Evolutionary conservation across 2,888 invertebrate species (phyloP).

Genomic region (Malthinus flaveolus): DNA sequence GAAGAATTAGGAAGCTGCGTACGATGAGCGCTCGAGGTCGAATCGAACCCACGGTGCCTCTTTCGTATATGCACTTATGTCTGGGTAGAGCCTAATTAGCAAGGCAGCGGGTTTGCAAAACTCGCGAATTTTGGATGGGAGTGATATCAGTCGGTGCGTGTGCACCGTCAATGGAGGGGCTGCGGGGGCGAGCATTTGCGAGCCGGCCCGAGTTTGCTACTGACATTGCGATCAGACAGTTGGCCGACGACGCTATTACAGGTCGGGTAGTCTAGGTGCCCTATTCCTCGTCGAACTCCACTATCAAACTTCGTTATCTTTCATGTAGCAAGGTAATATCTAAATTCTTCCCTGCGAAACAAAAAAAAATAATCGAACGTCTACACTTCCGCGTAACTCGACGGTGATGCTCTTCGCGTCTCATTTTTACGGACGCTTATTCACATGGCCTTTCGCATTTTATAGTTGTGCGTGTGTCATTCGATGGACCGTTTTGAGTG

Average conservation of each 20-base stretch:
- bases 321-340: constrained; percentile 35
- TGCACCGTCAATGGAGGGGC: constrained; percentile 39
- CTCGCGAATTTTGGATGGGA: constrained; percentile 32
- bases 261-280: constrained; percentile 24
- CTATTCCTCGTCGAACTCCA: constrained; percentile 23
- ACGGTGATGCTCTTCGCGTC: constrained; percentile 15
- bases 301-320: constrained; percentile 29
- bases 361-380: background rate
- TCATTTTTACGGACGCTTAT: constrained; percentile 21
- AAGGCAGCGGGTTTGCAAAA: constrained; percentile 27
- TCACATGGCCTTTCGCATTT: constrained; percentile 29
- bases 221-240: constrained; percentile 56
- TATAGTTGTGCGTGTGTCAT: constrained; percentile 25
- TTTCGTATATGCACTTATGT: constrained; percentile 23
- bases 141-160: constrained; percentile 36
- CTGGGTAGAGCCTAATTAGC: constrained; percentile 27
- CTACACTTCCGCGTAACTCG: constrained; percentile 27
- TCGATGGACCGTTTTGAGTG: constrained; percentile 23
- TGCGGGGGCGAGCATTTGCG: constrained; percentile 41
- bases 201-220: constrained; percentile 51
- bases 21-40: background rate
- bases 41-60: constrained; percentile 24
- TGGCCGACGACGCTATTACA: constrained; percentile 60
- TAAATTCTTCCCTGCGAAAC: constrained; percentile 17
- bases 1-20: constrained; percentile 7